These are phyloP conservation scores for Baryphthengus martii DNA, from an alignment of 2,113 vertebrate species.

Conservation along the genomic window DNA sequence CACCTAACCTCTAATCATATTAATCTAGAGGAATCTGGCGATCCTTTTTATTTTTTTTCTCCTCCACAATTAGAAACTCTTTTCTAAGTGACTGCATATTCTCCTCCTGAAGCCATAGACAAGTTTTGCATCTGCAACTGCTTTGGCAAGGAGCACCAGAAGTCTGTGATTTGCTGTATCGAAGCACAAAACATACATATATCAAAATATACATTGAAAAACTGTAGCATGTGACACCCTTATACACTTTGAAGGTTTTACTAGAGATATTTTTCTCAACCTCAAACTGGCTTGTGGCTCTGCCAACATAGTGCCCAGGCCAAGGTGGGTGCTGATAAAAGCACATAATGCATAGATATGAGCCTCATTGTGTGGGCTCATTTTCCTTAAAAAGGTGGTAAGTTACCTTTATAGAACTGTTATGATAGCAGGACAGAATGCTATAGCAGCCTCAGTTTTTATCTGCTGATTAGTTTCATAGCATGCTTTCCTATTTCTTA, in stretches of 20 bases:
- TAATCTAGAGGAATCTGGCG: neutral
- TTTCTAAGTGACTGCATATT: neutral
- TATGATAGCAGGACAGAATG: neutral
- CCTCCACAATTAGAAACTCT: neutral
- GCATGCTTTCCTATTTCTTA: neutral
- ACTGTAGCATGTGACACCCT: neutral
- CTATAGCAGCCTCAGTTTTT: neutral
- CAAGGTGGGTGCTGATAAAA: neutral
- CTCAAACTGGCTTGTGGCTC: neutral
- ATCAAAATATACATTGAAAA: neutral
- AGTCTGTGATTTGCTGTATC: neutral
- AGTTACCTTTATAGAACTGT: neutral
- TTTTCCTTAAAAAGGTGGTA: neutral
- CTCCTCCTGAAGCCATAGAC: neutral
- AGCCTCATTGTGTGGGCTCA: neutral
- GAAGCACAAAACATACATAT: neutral
- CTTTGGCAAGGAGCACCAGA: neutral
- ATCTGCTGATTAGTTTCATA: neutral
- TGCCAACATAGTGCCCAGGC: neutral
- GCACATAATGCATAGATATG: neutral
- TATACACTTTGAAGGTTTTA: neutral
- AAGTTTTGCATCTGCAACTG: neutral
- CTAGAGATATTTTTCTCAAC: neutral
- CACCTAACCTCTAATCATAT: neutral
- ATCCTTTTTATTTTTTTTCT: neutral